These are phyloP conservation scores for Nyctibius grandis DNA, from an alignment of 2,797 vertebrate species.

Conservation along the genomic window DNA sequence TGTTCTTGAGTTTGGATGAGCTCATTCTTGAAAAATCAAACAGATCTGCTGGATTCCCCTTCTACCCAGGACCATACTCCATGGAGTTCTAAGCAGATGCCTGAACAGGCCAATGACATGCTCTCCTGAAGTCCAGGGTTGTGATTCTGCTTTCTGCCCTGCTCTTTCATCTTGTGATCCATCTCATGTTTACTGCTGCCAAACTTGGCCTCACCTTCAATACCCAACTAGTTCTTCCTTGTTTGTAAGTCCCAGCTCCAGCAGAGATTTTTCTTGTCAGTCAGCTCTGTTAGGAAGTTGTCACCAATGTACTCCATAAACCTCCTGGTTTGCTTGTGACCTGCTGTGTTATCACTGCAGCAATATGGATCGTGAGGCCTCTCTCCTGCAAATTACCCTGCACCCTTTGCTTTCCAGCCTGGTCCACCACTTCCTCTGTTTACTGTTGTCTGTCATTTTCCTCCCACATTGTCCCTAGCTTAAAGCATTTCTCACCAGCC, in stretches of 20 bases:
- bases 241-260: not conserved
- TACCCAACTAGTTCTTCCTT: not conserved
- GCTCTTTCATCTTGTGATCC: not conserved
- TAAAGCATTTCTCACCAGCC: not conserved
- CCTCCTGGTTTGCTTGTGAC: not conserved
- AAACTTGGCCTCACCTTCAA: not conserved
- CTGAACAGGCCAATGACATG: not conserved
- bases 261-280: not conserved
- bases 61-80: not conserved
- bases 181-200: not conserved
- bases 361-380: not conserved
- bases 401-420: not conserved
- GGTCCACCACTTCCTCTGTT: not conserved
- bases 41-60: not conserved
- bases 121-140: not conserved
- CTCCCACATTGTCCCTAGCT: not conserved
- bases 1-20: not conserved
- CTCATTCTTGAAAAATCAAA: not conserved
- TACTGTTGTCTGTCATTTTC: not conserved
- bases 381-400: not conserved
- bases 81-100: not conserved
- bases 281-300: not conserved
- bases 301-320: not conserved
- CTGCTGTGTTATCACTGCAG: not conserved
- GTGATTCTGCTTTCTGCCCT: not conserved